phyloP scores from a whole-genome alignment of 2,888 invertebrate species.

The Drosophila hamatofila region DNA sequence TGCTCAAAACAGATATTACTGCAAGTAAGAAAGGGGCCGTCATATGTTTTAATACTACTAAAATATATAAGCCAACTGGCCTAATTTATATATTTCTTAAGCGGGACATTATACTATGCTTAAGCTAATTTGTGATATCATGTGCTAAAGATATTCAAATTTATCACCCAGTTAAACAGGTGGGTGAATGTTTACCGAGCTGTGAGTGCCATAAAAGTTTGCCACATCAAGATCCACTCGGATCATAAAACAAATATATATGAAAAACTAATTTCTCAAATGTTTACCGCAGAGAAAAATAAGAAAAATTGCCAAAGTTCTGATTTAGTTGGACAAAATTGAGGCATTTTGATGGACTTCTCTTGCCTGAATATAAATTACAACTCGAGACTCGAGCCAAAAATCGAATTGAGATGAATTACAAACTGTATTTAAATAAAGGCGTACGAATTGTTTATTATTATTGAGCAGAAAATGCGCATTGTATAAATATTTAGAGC shows the following conservation, averaged over 20 bases:
- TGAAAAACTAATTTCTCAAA: constrained; percentile 49
- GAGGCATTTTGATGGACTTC: constrained; percentile 10
- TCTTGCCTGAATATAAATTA: constrained; percentile 26
- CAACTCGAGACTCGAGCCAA: constrained; percentile 1
- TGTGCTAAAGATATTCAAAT: not conserved
- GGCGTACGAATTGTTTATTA: constrained; percentile 60
- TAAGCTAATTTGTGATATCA: not conserved
- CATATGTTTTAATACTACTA: constrained; percentile 24
- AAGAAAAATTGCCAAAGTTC: constrained; percentile 21
- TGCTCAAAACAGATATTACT: constrained; percentile 7
- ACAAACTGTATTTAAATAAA: constrained; percentile 34
- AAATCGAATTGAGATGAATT: constrained; percentile 38
- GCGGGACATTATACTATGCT: constrained; percentile 3
- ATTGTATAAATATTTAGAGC: constrained; percentile 64
- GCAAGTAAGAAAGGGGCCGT: constrained; percentile 5
- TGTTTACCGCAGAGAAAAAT: constrained; percentile 55
- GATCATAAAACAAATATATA: constrained; percentile 70
- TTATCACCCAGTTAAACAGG: constrained; percentile 30
- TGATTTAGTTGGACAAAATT: not conserved
- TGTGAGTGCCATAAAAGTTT: constrained; percentile 44
- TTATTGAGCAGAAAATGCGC: constrained; percentile 34
- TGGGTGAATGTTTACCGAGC: constrained; percentile 23
- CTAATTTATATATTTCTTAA: not conserved
- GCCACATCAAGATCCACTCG: constrained; percentile 43
- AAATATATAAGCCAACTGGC: not conserved